These are phyloP conservation scores for Scaeva pyrastri DNA, from an alignment of 2,888 invertebrate genomes.

Conservation along the genomic window DNA sequence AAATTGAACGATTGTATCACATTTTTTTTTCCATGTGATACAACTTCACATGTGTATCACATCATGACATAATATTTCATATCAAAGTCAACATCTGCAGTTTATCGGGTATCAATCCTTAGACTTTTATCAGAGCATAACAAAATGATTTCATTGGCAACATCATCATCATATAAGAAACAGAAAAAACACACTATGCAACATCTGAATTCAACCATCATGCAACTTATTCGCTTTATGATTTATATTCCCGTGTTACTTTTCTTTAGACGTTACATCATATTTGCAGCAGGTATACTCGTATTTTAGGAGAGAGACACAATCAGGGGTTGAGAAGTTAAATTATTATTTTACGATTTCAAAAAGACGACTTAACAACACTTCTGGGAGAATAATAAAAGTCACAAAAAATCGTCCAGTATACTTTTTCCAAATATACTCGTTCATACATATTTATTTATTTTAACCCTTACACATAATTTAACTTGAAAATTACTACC, in stretches of 20 bases:
- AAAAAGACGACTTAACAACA: constrained; percentile 61
- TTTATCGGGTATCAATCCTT: constrained; percentile 49
- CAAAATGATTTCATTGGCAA: background rate
- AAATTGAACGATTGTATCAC: no score
- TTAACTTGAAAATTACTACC: constrained; percentile 75
- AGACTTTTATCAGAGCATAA: constrained; percentile 11
- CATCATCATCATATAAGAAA: background rate
- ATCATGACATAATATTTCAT: constrained; percentile 21
- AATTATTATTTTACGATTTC: constrained; percentile 47
- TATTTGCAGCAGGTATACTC: background rate
- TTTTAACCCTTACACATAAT: constrained; percentile 76
- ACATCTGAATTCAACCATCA: constrained; percentile 41
- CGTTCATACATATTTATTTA: constrained; percentile 61
- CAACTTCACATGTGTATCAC: constrained; percentile 5
- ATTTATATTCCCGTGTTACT: constrained; percentile 8
- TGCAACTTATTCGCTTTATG: constrained; percentile 13
- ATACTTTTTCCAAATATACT: constrained; percentile 42
- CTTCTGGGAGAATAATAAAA: constrained; percentile 60
- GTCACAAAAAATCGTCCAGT: constrained; percentile 36
- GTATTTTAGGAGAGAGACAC: no score
- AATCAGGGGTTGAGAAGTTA: background rate
- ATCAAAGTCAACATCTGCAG: constrained; percentile 47
- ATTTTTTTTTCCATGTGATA: no score
- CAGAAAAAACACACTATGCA: constrained; percentile 15
- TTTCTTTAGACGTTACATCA: constrained; percentile 17